Evolutionary conservation across 2,797 vertebrate genomes (phyloP).

Genomic region (Clarias platycephalus): DNA sequence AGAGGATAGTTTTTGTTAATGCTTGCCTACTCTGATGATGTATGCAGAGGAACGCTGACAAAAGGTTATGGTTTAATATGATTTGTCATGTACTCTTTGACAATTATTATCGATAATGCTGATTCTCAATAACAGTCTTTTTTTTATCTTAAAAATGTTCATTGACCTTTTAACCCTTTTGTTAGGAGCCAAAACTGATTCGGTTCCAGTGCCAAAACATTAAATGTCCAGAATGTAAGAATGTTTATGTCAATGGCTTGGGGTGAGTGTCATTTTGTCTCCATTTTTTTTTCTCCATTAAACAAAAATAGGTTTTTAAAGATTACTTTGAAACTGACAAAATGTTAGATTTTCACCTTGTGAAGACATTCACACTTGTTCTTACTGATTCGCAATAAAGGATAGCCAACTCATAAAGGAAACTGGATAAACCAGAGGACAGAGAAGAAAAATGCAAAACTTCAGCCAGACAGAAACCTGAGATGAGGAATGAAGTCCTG

Average conservation of each 20-base stretch:
- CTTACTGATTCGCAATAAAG: background rate
- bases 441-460: background rate
- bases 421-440: background rate
- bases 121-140: background rate
- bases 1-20: constrained; percentile 26
- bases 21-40: constrained; percentile 20
- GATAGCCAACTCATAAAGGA: background rate
- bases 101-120: background rate
- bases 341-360: background rate
- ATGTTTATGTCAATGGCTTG: background rate
- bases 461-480: background rate
- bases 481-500: background rate
- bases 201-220: background rate
- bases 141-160: background rate
- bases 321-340: background rate
- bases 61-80: background rate
- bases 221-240: background rate
- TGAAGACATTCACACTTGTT: background rate
- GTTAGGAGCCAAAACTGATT: background rate
- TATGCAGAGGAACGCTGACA: constrained; percentile 12
- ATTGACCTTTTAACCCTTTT: background rate
- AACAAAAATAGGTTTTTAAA: background rate
- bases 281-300: background rate
- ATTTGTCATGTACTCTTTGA: too few relatives aligned
- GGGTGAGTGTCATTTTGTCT: background rate